Percentiles rank a stretch among this genome's conserved stretches.
These are phyloP conservation scores for Theocolax elegans DNA, from an alignment of 1,140 invertebrate genomes.

Conservation along the genomic window DNA sequence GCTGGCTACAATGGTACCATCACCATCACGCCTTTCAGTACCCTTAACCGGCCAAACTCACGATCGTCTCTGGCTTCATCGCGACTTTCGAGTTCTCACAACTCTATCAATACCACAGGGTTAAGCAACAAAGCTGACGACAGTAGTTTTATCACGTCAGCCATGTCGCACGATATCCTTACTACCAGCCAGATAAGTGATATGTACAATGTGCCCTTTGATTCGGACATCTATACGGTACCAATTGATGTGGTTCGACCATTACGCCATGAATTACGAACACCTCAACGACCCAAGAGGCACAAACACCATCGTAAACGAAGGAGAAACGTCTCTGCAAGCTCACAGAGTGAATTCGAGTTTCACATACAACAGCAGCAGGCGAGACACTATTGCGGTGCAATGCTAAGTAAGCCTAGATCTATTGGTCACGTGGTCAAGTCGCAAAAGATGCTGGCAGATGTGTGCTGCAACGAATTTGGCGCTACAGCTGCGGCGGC, in stretches of 20 bases:
- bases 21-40: conserved; percentile 64
- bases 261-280: conserved; percentile 60
- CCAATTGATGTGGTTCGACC: conserved; percentile 81
- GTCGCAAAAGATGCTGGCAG: conserved; percentile 63
- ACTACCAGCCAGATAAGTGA: conserved; percentile 70
- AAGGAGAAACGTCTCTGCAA: conserved; percentile 70
- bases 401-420: conserved; percentile 55
- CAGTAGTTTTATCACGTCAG: conserved; percentile 86
- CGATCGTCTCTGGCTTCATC: conserved; percentile 78
- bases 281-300: conserved; percentile 69
- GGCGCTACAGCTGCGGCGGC: conserved; percentile 33
- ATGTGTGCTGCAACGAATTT: conserved; percentile 69
- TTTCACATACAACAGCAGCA: conserved; percentile 56
- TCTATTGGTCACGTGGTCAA: conserved; percentile 59
- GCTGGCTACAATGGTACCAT: conserved; percentile 51
- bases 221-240: conserved; percentile 86
- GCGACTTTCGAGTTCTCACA: conserved; percentile 82
- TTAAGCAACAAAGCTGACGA: conserved; percentile 78
- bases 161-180: conserved; percentile 84
- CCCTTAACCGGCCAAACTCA: conserved; percentile 74
- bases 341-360: conserved; percentile 66
- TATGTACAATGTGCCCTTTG: conserved; percentile 86
- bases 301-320: conserved; percentile 72
- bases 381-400: conserved; percentile 62
- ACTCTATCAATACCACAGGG: conserved; percentile 79